These are phyloP conservation scores for Cygnus atratus DNA, from an alignment of 2,113 vertebrate genomes.

Conservation along the genomic window DNA sequence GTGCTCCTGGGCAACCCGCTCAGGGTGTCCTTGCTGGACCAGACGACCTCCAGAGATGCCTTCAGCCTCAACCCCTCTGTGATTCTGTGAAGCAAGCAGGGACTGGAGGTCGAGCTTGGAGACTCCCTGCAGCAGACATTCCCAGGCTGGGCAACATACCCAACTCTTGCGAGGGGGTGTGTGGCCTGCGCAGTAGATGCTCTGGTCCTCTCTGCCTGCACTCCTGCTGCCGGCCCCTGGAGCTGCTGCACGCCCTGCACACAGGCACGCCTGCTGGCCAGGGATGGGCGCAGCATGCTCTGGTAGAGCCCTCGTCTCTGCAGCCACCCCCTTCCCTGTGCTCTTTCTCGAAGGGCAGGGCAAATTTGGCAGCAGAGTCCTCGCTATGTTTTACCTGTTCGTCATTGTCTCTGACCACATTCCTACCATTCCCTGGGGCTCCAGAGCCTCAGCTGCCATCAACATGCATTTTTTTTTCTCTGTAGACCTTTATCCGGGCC, in stretches of 20 bases:
- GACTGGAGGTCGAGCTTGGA: accelerated
- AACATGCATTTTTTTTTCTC: neutral
- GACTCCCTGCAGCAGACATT: accelerated
- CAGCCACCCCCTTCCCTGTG: neutral
- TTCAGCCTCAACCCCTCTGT: neutral
- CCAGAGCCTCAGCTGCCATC: neutral
- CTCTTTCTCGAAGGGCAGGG: neutral
- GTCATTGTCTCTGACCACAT: slow-evolving; percentile 4
- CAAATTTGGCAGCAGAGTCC: neutral
- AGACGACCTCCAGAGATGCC: neutral
- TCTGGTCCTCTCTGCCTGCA: neutral
- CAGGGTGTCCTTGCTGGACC: neutral
- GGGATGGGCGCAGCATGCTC: accelerated
- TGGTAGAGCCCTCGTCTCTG: neutral
- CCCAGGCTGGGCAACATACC: neutral
- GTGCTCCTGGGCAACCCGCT: too few species aligned
- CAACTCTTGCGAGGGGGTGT: neutral
- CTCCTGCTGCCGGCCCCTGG: neutral
- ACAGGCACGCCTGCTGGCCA: accelerated
- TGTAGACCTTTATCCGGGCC: neutral
- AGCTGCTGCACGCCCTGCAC: neutral
- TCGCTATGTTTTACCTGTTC: neutral
- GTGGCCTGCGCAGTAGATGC: neutral
- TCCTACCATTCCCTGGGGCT: slow-evolving; percentile 1
- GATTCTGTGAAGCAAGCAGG: neutral